Conservation (phyloP, 2,797 vertebrate species). For the Harpagifer antarcticus region DNA sequence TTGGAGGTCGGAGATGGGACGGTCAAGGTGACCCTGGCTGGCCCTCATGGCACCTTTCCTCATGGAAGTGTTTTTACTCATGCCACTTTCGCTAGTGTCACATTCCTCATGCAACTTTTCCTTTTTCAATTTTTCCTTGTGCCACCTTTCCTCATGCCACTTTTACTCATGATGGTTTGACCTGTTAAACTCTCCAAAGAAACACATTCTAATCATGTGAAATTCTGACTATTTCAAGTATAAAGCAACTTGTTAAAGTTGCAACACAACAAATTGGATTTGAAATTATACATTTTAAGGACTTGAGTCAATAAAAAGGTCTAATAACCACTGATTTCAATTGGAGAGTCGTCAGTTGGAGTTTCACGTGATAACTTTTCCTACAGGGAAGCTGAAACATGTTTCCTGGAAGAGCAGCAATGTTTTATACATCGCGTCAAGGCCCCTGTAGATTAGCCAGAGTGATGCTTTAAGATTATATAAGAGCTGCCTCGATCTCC, state of each 20-base stretch:
- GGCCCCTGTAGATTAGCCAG: slow-evolving; percentile 52
- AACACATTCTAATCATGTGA: slow-evolving; percentile 24
- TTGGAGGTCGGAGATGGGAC: slow-evolving; percentile 54
- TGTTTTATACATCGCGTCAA: slow-evolving; percentile 19
- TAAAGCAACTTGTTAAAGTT: slow-evolving; percentile 2
- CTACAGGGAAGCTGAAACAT: not conserved
- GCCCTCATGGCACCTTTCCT: slow-evolving; percentile 30
- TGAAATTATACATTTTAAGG: not conserved
- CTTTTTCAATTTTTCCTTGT: not conserved
- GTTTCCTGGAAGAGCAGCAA: slow-evolving; percentile 21
- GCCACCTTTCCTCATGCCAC: not conserved
- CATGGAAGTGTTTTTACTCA: slow-evolving; percentile 2
- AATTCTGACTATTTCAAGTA: not conserved
- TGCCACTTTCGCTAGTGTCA: slow-evolving; percentile 20
- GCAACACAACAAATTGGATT: not conserved
- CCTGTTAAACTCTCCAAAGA: slow-evolving; percentile 29
- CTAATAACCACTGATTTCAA: not conserved
- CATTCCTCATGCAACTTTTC: slow-evolving; percentile 12
- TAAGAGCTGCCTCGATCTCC: slow-evolving; percentile 54
- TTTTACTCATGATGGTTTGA: no score
- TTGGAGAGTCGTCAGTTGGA: not conserved
- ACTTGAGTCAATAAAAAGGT: not conserved
- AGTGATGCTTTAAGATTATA: slow-evolving; percentile 58
- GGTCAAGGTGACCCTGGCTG: slow-evolving; percentile 66
- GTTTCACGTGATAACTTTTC: not conserved